Conservation (phyloP, 2,113 vertebrate species). For the Peromyscus maniculatus region DNA sequence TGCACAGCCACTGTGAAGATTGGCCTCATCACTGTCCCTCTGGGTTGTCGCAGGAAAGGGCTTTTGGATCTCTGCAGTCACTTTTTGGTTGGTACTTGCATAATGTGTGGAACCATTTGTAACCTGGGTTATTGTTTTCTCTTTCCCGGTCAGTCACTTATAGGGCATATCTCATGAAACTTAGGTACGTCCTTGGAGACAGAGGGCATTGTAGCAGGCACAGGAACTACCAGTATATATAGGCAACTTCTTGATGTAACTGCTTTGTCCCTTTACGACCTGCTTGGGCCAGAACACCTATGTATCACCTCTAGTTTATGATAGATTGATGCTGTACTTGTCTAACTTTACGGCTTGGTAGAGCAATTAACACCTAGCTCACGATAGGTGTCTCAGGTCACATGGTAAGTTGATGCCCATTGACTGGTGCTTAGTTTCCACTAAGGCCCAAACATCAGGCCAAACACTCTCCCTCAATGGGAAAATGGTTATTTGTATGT, state of each 20-base stretch:
- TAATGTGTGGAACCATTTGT: neutral
- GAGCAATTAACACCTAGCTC: neutral
- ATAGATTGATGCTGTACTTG: neutral
- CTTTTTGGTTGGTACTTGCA: neutral
- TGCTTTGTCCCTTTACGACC: neutral
- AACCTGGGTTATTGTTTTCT: neutral
- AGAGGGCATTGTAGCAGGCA: neutral
- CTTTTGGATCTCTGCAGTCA: too few species aligned
- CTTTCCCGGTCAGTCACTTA: neutral
- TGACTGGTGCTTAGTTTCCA: neutral
- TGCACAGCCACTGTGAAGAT: neutral
- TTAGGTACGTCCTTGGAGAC: neutral
- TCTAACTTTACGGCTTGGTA: neutral
- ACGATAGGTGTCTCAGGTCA: neutral
- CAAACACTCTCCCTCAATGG: neutral
- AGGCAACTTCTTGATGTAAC: neutral
- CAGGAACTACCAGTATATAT: neutral
- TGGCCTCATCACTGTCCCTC: neutral
- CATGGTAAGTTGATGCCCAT: neutral
- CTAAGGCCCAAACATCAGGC: neutral
- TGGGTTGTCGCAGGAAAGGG: neutral
- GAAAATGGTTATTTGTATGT: neutral
- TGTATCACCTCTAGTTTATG: neutral
- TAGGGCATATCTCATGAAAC: too few species aligned
- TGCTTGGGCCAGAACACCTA: neutral